Evolutionary conservation across 1,140 invertebrate species (phyloP), one percentile per base, ranked within the genome.

Genomic region (Heterodera schachtii): DNA sequence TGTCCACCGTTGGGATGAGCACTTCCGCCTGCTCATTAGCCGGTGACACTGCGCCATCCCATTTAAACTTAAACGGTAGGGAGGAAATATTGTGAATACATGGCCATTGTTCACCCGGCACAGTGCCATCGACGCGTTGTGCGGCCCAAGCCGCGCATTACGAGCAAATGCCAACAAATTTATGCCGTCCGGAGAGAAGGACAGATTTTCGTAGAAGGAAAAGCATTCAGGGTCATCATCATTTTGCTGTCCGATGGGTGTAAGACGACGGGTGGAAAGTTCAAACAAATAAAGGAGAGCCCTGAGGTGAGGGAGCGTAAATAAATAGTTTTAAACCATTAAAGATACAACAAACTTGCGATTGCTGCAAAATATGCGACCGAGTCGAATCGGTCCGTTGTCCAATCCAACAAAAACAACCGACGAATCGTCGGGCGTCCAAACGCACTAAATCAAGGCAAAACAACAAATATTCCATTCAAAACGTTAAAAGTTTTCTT

Each of bases 341-440:
- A 80, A 84, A n/a, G n/a, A n/a, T 70, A 94, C 91, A 86, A 92
- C 92, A 49, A 93, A 93, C 76, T 91, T 91, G 86, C 95, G 91
- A 87, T 95, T 96, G 7, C 93, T 93, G 89, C 95, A 96, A 88
- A 93, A 94, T 77, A 94, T 93, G 1, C 95, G 90, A 0, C 95
- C 95, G 1, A 96, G 91, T 86, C 94, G 93, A 83, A 93, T 92
- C 0, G 94, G 93, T 73, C 93, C 92, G 70, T 93, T 93, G 82
- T 92, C 91, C 91, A 93, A 94, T 11, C 93, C 94, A 75, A 95
- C 92, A n/a, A 94, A 95, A 31, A 95, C 92, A 49, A 97, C 90
- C 73, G 92, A 92, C 43, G 91, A 84, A 41, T 93, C 93, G 87
- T 94, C 92, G 41, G 91, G 90, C 43, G 93, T 91, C 93, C 93